Base-by-base conservation (phyloP, 2,888 invertebrate species). In the Andrena camellia region DNA sequence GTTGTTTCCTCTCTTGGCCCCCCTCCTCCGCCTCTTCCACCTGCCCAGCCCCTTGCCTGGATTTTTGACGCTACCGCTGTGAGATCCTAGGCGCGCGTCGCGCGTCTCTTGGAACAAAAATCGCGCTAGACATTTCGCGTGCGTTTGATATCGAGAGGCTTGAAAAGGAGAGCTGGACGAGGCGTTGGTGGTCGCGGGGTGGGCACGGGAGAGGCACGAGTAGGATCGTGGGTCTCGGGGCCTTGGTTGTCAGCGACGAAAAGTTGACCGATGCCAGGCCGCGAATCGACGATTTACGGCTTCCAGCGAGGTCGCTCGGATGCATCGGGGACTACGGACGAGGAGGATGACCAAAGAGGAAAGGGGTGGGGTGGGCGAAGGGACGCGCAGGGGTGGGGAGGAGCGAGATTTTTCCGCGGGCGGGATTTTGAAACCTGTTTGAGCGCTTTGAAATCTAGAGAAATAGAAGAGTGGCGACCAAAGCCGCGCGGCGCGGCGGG, bases 341-440 rank as follows among this genome's bases (percentile, higher is more conserved):
- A 35, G 50, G 50, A 31, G 57, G 57, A 23, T 23, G 8, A 29
- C 35, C 68, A 63, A 62, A 77, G 29, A 67, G 60, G 54, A 13
- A 77, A n/a, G n/a, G 31, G 73, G 66, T 67, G 63, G 73, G 72
- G 57, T 10, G 29, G 23, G n/a, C 57, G 20, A 31, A 35, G 31
- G 50, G 68, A 17, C 8, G 17, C 31, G 35, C 33, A 52, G 70
- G 23, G 59, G 74, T 54, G 60, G 59, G 78, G 90, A 87, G 82
- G 91, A 87, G 87, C 88, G 85, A 79, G 86, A 93, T 93, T 93
- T 93, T 93, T 92, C 92, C 90, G 92, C 91, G 91, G 93, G 93
- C 93, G 93, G 93, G 93, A 93, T 93, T 93, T 93, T 92, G 93
- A 93, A 93, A 93, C 93, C 93, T 93, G 93, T 93, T 93, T 93